Evolutionary conservation across 2,888 invertebrate genomes (phyloP), one percentile per base, ranked within the genome.

Genomic region (Teinopalpus imperialis): DNA sequence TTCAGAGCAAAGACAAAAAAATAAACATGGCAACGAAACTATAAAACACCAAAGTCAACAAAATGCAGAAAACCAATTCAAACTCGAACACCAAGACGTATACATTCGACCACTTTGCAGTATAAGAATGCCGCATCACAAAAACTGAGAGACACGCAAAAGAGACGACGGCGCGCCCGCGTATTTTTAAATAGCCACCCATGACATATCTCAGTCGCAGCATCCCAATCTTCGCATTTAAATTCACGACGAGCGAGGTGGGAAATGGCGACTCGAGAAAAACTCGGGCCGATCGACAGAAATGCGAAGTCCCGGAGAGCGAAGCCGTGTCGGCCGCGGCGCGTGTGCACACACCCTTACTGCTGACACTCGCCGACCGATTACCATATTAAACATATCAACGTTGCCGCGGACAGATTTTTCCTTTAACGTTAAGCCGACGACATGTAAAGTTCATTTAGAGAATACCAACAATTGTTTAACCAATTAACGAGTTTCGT

Each of bases 251-350:
- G 65, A 62, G 57, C 61, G 70, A 82, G 74, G 82, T 83, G 81
- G 76, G 76, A 83, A 83, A 80, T 74, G 70, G 64, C 61, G 51
- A 54, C 56, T 23, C 53, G 59, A 70, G 76, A 81, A 81, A 81
- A 81, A 83, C 71, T 66, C 74, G 54, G 57, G 42, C 31, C 52
- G 53, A 70, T 69, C 64, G 61, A 74, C 73, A 78, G 81, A 81
- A 80, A 81, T 78, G 74, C 69, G 60, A 49, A 43, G 50, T 32
- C 36, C 44, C 49, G 35, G 64, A 80, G 77, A 81, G 86, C 79
- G 73, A 76, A 78, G 75, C 72, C 75, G 74, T 83, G 86, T 86
- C 65, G 74, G 81, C 78, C 83, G 79, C 66, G 70, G 66, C 73
- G 72, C 69, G 69, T 58, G 45, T 48, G 56, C 42, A 69, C 61